Percentiles rank a stretch among this genome's conserved stretches.
phyloP scores from a whole-genome alignment of 2,797 vertebrate genomes.

The Sebastes minor region DNA sequence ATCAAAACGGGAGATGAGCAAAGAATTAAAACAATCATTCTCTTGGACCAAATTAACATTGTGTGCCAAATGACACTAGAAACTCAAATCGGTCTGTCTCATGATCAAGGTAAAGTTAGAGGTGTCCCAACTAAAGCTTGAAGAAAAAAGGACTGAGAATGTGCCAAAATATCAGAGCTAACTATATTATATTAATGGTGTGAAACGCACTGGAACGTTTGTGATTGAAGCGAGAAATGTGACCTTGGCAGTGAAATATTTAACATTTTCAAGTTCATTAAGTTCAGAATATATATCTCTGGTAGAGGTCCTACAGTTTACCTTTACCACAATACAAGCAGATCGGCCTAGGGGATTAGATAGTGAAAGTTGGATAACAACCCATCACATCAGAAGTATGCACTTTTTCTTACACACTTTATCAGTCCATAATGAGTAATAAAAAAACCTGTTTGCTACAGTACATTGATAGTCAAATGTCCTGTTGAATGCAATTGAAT shows the following conservation, averaged over 20 bases:
- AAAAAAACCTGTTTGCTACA: neutral
- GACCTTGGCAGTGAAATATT: conserved; percentile 21
- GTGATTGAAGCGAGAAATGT: conserved; percentile 16
- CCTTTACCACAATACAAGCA: neutral
- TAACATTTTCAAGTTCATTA: conserved; percentile 16
- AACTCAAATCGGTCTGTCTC: neutral
- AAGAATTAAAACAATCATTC: neutral
- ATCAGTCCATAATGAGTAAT: neutral
- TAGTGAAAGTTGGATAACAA: neutral
- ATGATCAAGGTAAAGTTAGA: neutral
- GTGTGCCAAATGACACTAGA: neutral
- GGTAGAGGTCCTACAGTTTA: neutral
- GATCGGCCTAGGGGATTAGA: neutral
- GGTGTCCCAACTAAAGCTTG: neutral
- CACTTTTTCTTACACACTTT: neutral
- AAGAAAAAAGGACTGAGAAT: conserved; percentile 11
- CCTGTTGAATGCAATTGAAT: neutral
- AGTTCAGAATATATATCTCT: neutral
- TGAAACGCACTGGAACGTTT: conserved; percentile 14
- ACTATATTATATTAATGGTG: conserved; percentile 11
- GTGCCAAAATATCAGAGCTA: conserved; percentile 11
- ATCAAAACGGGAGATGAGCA: neutral
- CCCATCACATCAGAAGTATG: neutral
- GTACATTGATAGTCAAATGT: neutral
- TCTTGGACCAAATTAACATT: conserved; percentile 16